Evolutionary conservation across 92 coral and sea anemone genomes (phyloP), one percentile per base, ranked within the genome.

Genomic region (Epizoanthus illoricatus): DNA sequence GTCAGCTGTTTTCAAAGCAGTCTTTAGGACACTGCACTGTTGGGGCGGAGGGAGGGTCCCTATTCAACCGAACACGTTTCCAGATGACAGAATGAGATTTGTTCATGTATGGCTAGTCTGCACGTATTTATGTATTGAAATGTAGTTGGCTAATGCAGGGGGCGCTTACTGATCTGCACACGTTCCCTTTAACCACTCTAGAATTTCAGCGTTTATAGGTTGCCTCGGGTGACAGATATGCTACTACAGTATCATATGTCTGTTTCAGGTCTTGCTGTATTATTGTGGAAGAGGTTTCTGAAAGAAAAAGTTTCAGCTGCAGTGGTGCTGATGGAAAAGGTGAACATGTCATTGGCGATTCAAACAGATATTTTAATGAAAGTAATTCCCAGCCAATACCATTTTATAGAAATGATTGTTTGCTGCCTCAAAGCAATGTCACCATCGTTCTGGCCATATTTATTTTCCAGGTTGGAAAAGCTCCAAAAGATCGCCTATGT

Each of bases 401-500:
- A 43, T 57, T 57, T 21, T 57, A 61, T 60, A 49, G 11, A 65
- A 7, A 7, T 73, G 20, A 36, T 13, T 23, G 8, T 12, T 28
- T 9, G 69, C 20, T 73, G 10, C 33, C 13, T 17, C 16, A 28
- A 5, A 54, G 64, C 7, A 5, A 24, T 65, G 36, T 78, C 15
- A 18, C n/a, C 7, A 52, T 61, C 8, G n/a, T 71, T 16, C 6
- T 68, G 58, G 20, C 18, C 8, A 56, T 69, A 12, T 62, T 2
- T 82, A 33, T 69, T 49, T 54, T 87, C 54, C 59, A 97, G 99
- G 99, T 97, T 80, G 98, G 98, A n/a, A 97, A 97, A 88, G 99
- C 99, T 45, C 99, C 99, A 17, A 97, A 97, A 80, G 98, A 97
- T 78, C 95, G 99, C 58, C 94, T 97, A 3, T 97, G 99, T 73